phyloP scores from a whole-genome alignment of 2,888 invertebrate genomes.

The Gortyna flavago region DNA sequence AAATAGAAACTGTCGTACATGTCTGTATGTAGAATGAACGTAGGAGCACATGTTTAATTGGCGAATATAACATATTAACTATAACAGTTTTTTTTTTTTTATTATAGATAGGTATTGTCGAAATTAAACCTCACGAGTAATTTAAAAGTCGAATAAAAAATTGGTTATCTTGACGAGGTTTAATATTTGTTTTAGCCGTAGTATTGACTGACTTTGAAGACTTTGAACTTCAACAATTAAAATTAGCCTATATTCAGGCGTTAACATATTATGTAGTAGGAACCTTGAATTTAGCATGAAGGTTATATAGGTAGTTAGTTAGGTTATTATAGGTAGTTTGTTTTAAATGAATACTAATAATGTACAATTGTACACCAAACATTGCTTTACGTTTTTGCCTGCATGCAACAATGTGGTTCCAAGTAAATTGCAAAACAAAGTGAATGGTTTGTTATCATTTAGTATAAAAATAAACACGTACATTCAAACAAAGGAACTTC shows the following conservation, averaged over 20 bases:
- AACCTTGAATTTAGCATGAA: not conserved
- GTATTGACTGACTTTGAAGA: not conserved
- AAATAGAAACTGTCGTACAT: conserved; percentile 11
- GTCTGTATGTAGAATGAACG: not conserved
- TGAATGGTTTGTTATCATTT: conserved; percentile 13
- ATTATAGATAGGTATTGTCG: no score
- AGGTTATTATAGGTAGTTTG: not conserved
- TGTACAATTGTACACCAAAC: not conserved
- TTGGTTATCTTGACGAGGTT: not conserved
- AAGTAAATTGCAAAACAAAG: conserved; percentile 26
- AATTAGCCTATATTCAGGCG: not conserved
- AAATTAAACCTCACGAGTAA: no score
- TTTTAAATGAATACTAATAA: not conserved
- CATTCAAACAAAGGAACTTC: conserved; percentile 38
- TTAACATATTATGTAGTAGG: no score
- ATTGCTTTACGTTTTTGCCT: not conserved
- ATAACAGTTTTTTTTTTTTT: not conserved
- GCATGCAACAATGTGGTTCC: conserved; percentile 22
- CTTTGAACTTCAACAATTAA: not conserved
- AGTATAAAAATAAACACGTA: conserved; percentile 20
- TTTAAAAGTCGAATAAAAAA: not conserved
- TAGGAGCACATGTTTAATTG: not conserved
- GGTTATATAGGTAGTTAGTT: not conserved
- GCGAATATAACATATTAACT: not conserved
- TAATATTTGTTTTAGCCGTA: not conserved